These are phyloP conservation scores for Macrophya annulata DNA, from an alignment of 2,888 invertebrate genomes.

Conservation along the genomic window DNA sequence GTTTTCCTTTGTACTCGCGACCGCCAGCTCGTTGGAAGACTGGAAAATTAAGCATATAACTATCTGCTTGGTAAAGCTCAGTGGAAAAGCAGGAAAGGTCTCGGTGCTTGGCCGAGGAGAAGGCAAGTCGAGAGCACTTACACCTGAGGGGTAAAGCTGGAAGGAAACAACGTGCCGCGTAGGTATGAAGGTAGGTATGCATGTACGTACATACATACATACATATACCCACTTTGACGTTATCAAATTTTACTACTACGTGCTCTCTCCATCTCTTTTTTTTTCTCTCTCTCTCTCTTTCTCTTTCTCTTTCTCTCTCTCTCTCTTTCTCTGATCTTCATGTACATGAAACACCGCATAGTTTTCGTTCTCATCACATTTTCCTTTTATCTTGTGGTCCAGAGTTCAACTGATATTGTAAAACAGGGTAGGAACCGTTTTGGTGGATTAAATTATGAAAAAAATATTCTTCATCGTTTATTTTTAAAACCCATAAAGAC, in stretches of 20 bases:
- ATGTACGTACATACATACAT: not conserved
- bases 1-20: slow-evolving; percentile 23
- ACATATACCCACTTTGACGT: not conserved
- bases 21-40: not conserved
- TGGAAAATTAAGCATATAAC: slow-evolving; percentile 30
- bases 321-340: not conserved
- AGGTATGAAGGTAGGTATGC: not conserved
- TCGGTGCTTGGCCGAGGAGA: slow-evolving; percentile 45
- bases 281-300: too few relatives aligned
- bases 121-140: slow-evolving; percentile 23
- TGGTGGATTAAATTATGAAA: not conserved
- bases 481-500: not conserved
- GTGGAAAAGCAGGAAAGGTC: slow-evolving; percentile 41
- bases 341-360: not conserved
- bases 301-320: too few relatives aligned
- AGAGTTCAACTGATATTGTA: not conserved
- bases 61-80: slow-evolving; percentile 22
- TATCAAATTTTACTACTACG: slow-evolving; percentile 18
- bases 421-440: not conserved
- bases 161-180: slow-evolving; percentile 12
- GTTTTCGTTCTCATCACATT: not conserved
- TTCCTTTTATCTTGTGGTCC: not conserved
- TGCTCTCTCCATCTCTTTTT: not conserved
- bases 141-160: not conserved
- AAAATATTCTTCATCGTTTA: not conserved